phyloP scores from a whole-genome alignment of 2,888 invertebrate genomes.

The Drosophila kuntzei region DNA sequence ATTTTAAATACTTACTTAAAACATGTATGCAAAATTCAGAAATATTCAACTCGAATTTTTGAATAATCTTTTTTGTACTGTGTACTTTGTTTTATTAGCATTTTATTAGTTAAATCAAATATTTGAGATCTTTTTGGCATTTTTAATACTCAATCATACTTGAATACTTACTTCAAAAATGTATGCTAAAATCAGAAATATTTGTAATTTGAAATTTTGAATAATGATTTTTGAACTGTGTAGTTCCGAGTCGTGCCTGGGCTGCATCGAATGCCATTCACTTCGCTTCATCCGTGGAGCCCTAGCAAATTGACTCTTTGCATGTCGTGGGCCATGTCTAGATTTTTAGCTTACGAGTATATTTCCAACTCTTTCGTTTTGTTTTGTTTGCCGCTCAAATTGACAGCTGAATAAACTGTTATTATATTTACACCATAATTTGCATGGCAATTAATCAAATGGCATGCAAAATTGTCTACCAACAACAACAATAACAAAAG shows the following conservation, averaged over 20 bases:
- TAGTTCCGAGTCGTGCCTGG: conserved; percentile 57
- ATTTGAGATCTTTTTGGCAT: no score
- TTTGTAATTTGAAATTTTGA: background rate
- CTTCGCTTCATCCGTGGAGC: conserved; percentile 75
- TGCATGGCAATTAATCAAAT: conserved; percentile 83
- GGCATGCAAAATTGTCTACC: conserved; percentile 77
- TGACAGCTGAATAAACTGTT: conserved; percentile 83
- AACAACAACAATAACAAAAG: conserved; percentile 34
- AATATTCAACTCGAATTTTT: no score
- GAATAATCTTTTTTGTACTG: no score
- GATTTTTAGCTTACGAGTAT: conserved; percentile 35
- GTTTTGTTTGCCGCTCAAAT: conserved; percentile 68
- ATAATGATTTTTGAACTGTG: background rate
- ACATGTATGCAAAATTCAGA: no score
- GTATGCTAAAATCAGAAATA: background rate
- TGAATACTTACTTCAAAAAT: no score
- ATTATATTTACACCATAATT: conserved; percentile 82
- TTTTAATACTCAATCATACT: no score
- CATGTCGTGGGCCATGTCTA: conserved; percentile 75
- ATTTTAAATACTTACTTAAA: no score
- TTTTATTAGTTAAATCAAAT: no score
- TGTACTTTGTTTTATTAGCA: no score
- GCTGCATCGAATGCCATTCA: conserved; percentile 81
- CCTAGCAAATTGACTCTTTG: conserved; percentile 78
- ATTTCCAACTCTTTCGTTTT: conserved; percentile 22